Percentiles rank a stretch among this genome's conserved stretches.
phyloP scores from a whole-genome alignment of 2,113 vertebrate genomes.

The Datnioides undecimradiatus region DNA sequence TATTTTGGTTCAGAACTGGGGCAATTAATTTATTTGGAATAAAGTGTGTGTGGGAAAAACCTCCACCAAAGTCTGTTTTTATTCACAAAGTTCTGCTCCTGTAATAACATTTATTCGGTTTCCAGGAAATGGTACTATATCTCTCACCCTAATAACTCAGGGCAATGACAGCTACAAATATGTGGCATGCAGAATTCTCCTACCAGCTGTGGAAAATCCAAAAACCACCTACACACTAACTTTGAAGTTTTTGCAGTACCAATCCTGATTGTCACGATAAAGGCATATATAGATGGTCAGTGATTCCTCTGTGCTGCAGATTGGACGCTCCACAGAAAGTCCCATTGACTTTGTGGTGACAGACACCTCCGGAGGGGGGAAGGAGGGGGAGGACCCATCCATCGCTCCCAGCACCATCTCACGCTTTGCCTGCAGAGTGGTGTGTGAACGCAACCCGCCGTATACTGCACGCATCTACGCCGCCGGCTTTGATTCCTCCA shows the following conservation, averaged over 20 bases:
- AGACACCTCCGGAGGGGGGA: constrained; percentile 89
- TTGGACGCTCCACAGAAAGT: constrained; percentile 97
- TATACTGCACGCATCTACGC: constrained; percentile 97
- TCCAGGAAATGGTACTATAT: neutral
- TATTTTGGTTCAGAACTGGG: constrained; percentile 39
- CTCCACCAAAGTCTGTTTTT: constrained; percentile 53
- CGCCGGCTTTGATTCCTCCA: constrained; percentile 93
- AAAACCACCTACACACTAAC: too few relatives aligned
- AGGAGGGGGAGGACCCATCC: constrained; percentile 89
- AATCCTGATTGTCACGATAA: too few relatives aligned
- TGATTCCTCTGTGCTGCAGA: constrained; percentile 77
- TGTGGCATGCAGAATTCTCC: neutral
- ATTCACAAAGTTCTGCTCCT: neutral
- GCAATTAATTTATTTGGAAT: constrained; percentile 4
- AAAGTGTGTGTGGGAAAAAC: constrained; percentile 11
- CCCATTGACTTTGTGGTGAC: constrained; percentile 99
- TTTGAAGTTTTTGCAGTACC: too few relatives aligned
- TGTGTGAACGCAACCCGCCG: constrained; percentile 93
- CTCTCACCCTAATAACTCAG: neutral
- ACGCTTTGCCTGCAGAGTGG: constrained; percentile 97
- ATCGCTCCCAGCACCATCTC: constrained; percentile 98
- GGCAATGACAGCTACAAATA: neutral
- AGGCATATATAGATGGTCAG: neutral
- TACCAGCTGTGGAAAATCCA: neutral
- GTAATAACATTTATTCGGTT: neutral